phyloP scores from a whole-genome alignment of 2,797 vertebrate genomes.

The Coluber constrictor region DNA sequence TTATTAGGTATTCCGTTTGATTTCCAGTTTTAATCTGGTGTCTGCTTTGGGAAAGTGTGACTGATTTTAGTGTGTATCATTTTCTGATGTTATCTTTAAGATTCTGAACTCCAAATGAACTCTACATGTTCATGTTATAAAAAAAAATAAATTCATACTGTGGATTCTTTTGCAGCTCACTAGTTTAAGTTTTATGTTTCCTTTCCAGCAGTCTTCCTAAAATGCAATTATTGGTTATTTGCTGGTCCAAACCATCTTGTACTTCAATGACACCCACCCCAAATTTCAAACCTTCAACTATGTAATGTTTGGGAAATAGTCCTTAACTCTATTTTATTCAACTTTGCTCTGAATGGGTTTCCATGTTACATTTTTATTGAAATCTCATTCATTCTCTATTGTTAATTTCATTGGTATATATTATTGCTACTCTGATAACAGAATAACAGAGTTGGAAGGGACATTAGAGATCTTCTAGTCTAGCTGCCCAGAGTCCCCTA shows the following conservation, averaged over 20 bases:
- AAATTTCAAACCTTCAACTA: not conserved
- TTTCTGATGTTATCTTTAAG: not conserved
- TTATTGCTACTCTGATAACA: not conserved
- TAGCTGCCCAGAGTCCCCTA: not conserved
- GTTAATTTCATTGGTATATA: conserved; percentile 38
- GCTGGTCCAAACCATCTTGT: not conserved
- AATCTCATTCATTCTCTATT: conserved; percentile 56
- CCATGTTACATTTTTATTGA: conserved; percentile 21
- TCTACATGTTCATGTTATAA: not conserved
- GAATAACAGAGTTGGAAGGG: not conserved
- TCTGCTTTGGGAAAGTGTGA: fast-evolving
- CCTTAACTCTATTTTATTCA: not conserved
- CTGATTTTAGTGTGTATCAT: not conserved
- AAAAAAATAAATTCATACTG: not conserved
- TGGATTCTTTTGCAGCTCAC: not conserved
- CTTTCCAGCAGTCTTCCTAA: not conserved
- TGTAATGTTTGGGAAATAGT: not conserved
- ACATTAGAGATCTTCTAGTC: not conserved
- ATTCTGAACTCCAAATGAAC: not conserved
- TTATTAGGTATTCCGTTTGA: not conserved
- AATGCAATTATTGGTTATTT: not conserved
- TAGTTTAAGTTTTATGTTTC: not conserved
- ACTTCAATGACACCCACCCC: not conserved
- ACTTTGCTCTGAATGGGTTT: conserved; percentile 13
- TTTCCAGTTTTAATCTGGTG: fast-evolving